Base-by-base conservation (phyloP, 2,797 vertebrate genomes). In the Phrynocephalus vlangalii region DNA sequence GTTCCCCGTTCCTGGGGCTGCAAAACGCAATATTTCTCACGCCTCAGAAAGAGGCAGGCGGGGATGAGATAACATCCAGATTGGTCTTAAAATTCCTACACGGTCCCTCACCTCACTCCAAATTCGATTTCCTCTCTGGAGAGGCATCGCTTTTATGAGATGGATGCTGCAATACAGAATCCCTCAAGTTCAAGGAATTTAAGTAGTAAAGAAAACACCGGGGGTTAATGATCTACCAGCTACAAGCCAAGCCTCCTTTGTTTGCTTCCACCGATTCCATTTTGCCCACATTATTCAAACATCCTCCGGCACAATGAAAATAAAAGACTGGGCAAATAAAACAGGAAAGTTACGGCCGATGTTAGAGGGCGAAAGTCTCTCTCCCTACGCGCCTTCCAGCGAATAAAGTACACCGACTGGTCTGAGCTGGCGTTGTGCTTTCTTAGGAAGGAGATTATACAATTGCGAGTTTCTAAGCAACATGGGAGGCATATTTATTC, bases 401-500 rank as follows among this genome's bases (percentile, higher is more conserved):
- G 26, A 44, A 30, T 6, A n/a, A 80, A 44, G 72, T 44, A 56
- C n/a, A 33, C n/a, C 76, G 3, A 72, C 52, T 3, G 76, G 76
- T 16, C n/a, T 70, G 15, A 8, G 15, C 6, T 60, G 18, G 81
- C 6, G 52, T 60, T 24, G 15, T 5, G 67, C 67, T 72, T 66
- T 66, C 30, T 38, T 52, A 81, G 63, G 72, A 85, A 85, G 28
- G 44, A 28, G 83, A 81, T 76, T 76, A 77, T 50, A 60, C 44
- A 87, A 82, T 26, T 2, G 48, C 78, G 22, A 63, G 72, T 30
- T 22, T 81, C 26, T 76, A 81, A 76, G 71, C 60, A 44, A 68
- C 44, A 76, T 24, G 26, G 60, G 78, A 85, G 83, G 60, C n/a
- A 28, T 44, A 44, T 76, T 85, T 85, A 85, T 66, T 81, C 63